Percentiles rank a stretch among this genome's conserved stretches.
phyloP scores from a whole-genome alignment of 2,113 vertebrate genomes.

The Bubalus kerabau region DNA sequence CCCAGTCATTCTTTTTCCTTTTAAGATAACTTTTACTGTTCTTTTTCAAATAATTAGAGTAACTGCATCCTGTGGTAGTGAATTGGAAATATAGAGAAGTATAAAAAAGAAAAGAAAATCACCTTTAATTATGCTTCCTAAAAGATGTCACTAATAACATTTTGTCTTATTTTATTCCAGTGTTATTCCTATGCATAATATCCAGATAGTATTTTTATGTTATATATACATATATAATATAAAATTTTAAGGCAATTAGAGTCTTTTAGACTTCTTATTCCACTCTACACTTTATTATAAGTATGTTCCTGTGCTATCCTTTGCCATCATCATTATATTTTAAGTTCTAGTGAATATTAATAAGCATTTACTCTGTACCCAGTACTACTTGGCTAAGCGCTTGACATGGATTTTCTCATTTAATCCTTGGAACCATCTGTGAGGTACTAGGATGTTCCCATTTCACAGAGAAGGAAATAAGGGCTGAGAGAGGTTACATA shows the following conservation, averaged over 20 bases:
- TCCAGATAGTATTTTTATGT: neutral
- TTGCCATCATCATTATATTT: neutral
- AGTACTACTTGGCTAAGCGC: neutral
- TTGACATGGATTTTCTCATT: neutral
- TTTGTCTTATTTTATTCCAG: neutral
- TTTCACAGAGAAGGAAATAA: neutral
- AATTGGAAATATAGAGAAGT: neutral
- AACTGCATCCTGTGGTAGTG: neutral
- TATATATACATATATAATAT: neutral
- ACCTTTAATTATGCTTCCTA: neutral
- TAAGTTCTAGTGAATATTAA: neutral
- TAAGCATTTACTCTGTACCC: neutral
- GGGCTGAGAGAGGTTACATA: neutral
- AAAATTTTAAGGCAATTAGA: neutral
- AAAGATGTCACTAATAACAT: neutral
- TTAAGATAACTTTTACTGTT: neutral
- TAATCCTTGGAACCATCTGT: neutral
- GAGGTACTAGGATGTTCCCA: neutral
- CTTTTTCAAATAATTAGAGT: neutral
- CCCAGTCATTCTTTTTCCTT: neutral
- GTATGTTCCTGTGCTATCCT: neutral
- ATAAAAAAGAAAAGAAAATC: slow-evolving; percentile 26
- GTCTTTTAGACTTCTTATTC: neutral
- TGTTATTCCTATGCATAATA: neutral
- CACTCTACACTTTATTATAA: neutral